A percentile compares a stretch with the other conserved stretches of the same genome.
Conservation (phyloP, 2,888 invertebrate genomes). For the Lydus trimaculatus region DNA sequence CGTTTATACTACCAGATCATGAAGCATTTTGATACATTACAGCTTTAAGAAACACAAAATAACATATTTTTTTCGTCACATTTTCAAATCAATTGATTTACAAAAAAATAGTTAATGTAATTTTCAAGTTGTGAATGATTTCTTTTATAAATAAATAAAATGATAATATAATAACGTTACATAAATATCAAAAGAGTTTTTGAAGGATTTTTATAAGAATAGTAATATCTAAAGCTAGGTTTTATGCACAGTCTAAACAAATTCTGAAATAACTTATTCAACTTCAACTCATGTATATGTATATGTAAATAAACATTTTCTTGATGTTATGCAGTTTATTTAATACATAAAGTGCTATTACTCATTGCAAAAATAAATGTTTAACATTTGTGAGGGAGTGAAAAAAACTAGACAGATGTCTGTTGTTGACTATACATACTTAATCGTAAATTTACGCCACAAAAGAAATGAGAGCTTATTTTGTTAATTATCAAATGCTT, state of each 20-base stretch:
- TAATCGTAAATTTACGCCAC: conserved; percentile 12
- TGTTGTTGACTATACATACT: conserved; percentile 19
- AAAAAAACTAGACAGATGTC: conserved; percentile 27
- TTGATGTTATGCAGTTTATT: conserved; percentile 20
- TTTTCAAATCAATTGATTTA: neutral
- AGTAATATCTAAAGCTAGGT: neutral
- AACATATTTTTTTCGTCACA: neutral
- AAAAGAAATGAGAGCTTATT: too few relatives aligned
- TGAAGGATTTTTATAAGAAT: neutral
- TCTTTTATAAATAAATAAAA: neutral
- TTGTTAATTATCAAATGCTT: too few relatives aligned
- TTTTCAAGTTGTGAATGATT: neutral
- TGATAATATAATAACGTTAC: neutral
- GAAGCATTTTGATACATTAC: too few relatives aligned
- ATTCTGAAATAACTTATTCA: conserved; percentile 21
- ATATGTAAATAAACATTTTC: conserved; percentile 22
- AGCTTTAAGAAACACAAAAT: neutral
- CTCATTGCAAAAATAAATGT: conserved; percentile 32
- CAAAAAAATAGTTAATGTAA: neutral
- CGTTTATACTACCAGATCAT: too few relatives aligned
- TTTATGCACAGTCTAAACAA: conserved; percentile 5
- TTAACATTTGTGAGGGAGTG: conserved; percentile 16
- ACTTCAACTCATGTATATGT: conserved; percentile 1
- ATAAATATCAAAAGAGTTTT: neutral
- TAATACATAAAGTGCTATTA: conserved; percentile 20